These are phyloP conservation scores for Zoroaster sp. DNA, from an alignment of 53 echinoderm and acorn worm genomes.

Conservation along the genomic window DNA sequence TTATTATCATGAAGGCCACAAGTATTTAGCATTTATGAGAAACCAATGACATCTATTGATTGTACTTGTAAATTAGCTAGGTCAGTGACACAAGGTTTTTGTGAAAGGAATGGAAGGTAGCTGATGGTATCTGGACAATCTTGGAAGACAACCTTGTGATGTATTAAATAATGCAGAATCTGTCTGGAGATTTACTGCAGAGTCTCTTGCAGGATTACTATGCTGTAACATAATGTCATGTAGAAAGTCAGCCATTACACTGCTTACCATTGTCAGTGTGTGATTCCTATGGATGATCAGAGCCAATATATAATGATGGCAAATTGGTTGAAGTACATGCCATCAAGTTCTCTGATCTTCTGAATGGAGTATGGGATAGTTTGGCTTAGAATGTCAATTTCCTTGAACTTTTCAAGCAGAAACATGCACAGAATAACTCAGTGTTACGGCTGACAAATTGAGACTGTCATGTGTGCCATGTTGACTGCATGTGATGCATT, in stretches of 20 bases:
- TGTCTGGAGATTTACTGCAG: background rate
- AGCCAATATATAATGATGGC: background rate
- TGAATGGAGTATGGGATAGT: background rate
- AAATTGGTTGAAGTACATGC: background rate
- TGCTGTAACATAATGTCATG: background rate
- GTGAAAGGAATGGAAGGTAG: background rate
- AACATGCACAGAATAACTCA: constrained; percentile 15
- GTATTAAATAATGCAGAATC: background rate
- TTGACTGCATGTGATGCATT: background rate
- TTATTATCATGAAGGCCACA: background rate
- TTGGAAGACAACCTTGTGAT: background rate
- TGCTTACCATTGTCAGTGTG: background rate
- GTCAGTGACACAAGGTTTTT: background rate
- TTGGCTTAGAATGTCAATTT: constrained; percentile 31
- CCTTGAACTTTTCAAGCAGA: constrained; percentile 22
- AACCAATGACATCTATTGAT: background rate
- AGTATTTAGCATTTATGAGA: background rate
- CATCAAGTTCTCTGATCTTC: background rate
- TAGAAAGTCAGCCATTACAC: background rate
- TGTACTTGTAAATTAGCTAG: background rate
- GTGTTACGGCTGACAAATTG: background rate
- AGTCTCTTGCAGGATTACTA: no score
- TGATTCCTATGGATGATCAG: background rate
- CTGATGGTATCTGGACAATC: background rate
- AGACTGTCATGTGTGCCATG: background rate